phyloP scores from a whole-genome alignment of 35 echinoderm and acorn worm genomes.

The Diadema setosum region DNA sequence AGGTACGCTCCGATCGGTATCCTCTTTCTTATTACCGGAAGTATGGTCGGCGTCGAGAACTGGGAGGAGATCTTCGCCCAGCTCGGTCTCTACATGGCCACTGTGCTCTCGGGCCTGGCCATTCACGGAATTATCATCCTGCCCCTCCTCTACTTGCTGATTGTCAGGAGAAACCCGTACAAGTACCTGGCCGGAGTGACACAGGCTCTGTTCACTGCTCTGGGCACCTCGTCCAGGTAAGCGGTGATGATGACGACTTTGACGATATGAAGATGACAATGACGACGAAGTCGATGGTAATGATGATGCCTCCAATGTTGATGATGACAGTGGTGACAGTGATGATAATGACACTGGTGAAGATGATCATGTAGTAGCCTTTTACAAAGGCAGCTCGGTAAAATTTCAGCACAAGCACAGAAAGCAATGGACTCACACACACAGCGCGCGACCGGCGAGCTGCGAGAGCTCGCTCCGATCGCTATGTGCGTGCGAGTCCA shows the following conservation, averaged over 20 bases:
- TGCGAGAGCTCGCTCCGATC: too few species aligned
- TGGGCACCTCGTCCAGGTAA: constrained; percentile 98
- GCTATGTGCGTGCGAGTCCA: too few species aligned
- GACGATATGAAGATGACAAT: too few species aligned
- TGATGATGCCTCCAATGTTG: too few species aligned
- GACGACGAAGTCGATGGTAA: too few species aligned
- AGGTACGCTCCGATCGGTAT: constrained; percentile 99
- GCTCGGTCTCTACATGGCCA: constrained; percentile 86
- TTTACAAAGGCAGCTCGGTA: too few species aligned
- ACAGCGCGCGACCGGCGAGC: too few species aligned
- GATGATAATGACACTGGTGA: too few species aligned
- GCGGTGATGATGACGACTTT: not conserved
- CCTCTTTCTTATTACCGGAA: constrained; percentile 86
- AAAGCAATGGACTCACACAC: too few species aligned
- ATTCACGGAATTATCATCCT: constrained; percentile 85
- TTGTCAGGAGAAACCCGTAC: constrained; percentile 79
- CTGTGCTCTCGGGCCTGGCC: constrained; percentile 70
- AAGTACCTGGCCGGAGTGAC: constrained; percentile 45
- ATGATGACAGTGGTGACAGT: too few species aligned
- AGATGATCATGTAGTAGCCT: too few species aligned
- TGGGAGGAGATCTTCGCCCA: constrained; percentile 66
- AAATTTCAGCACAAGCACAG: too few species aligned
- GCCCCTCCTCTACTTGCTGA: constrained; percentile 58
- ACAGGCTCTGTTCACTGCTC: constrained; percentile 85
- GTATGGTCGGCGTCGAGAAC: constrained; percentile 75